phyloP scores from a whole-genome alignment of 2,113 vertebrate genomes.

The Psettodes erumei region DNA sequence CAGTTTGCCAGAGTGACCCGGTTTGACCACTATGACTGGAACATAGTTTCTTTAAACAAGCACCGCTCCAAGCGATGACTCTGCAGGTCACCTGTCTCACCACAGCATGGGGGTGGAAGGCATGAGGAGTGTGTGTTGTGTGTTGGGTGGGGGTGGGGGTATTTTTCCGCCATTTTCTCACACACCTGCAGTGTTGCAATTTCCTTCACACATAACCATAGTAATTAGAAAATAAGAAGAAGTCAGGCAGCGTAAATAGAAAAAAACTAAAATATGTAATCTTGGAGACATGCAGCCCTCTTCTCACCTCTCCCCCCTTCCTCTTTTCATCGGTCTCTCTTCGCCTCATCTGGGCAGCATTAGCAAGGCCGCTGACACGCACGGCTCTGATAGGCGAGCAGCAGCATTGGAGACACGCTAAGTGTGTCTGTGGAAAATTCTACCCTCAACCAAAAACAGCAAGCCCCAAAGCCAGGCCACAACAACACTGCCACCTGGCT shows the following conservation, averaged over 20 bases:
- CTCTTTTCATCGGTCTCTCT: slow-evolving; percentile 52
- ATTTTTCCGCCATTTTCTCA: slow-evolving; percentile 24
- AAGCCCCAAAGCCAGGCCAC: slow-evolving; percentile 43
- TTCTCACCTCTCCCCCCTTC: slow-evolving; percentile 19
- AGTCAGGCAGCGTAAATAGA: neutral
- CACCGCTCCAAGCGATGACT: slow-evolving; percentile 54
- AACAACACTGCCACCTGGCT: slow-evolving; percentile 71
- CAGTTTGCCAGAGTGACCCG: slow-evolving; percentile 61
- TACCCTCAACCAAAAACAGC: slow-evolving; percentile 52
- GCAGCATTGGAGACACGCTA: slow-evolving; percentile 55
- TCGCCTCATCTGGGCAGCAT: slow-evolving; percentile 80
- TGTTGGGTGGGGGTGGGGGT: neutral
- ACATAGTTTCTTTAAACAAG: slow-evolving; percentile 70
- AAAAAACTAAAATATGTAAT: no score
- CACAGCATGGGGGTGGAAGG: slow-evolving; percentile 26
- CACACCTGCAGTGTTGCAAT: slow-evolving; percentile 68
- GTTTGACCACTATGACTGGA: slow-evolving; percentile 68
- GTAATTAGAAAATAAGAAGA: neutral
- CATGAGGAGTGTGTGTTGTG: neutral
- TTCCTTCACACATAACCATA: slow-evolving; percentile 46
- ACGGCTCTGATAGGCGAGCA: slow-evolving; percentile 69
- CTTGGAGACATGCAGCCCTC: slow-evolving; percentile 40
- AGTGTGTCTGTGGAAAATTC: slow-evolving; percentile 78
- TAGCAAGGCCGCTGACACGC: slow-evolving; percentile 73
- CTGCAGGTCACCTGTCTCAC: slow-evolving; percentile 63